These are phyloP conservation scores for Dasyprocta punctata DNA, from an alignment of 2,113 vertebrate genomes.

Conservation along the genomic window DNA sequence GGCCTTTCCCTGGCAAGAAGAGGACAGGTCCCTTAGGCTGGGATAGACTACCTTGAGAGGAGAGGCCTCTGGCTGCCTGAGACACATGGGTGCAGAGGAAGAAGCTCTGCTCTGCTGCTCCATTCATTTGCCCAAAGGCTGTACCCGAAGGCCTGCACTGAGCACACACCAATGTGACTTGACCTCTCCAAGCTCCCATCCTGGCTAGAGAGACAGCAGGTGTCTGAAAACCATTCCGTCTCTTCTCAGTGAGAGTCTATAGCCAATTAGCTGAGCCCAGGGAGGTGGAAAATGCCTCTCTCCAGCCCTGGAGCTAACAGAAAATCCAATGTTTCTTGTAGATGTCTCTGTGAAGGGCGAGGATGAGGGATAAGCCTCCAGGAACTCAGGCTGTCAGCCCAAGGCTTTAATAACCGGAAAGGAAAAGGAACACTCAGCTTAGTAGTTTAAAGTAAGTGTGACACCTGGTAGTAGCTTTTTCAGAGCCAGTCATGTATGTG, in stretches of 20 bases:
- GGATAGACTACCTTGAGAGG: not conserved
- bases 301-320: constrained; percentile 43
- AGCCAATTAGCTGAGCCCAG: constrained; percentile 67
- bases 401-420: constrained; percentile 53
- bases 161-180: not conserved
- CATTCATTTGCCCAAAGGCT: not conserved
- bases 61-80: not conserved
- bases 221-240: constrained; percentile 33
- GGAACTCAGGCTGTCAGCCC: constrained; percentile 22
- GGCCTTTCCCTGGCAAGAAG: not conserved
- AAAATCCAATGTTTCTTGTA: constrained; percentile 20
- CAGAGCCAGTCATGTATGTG: not conserved
- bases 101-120: not conserved
- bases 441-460: constrained; percentile 27
- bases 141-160: not conserved
- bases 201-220: constrained; percentile 36
- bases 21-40: not conserved
- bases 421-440: not conserved
- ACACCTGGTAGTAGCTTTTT: not conserved
- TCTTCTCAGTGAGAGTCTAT: constrained; percentile 34
- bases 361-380: not conserved
- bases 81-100: not conserved
- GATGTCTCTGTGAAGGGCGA: constrained; percentile 21
- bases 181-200: not conserved
- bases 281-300: constrained; percentile 51